Base-by-base conservation (phyloP, 1,140 invertebrate genomes). In the Aphis gossypii region DNA sequence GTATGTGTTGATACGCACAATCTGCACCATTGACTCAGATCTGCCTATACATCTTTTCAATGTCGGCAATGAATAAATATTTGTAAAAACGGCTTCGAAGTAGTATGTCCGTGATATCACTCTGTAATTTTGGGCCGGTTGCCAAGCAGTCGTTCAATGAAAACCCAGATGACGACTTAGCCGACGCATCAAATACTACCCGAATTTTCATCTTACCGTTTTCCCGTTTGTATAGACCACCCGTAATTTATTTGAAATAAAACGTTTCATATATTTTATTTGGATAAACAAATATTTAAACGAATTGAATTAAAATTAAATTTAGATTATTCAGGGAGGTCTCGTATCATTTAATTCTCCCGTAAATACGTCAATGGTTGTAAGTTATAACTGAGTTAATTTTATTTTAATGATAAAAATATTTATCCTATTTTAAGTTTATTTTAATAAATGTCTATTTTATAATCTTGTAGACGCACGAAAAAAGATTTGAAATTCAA, bases 401-500 rank as follows among this genome's bases (percentile, higher is more conserved):
- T 68, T n/a, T n/a, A n/a, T n/a, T 76, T 76, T 76, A 76, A 76
- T 76, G 1, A 76, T 76, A 68, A 68, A 68, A 68, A 14, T 18
- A 76, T 76, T 76, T 18, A 3, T 35, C 2, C 30, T n/a, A 76
- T 7, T 76, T 76, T 76, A 76, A 76, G 60, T 76, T 76, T n/a
- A 20, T 76, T 76, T 18, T 76, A 76, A 76, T 76, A 76, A 18
- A 76, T 76, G 0, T 35, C n/a, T 14, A 6, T n/a, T 76, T 76
- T 6, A 76, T n/a, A 18, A 76, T 76, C 14, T 35, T 76, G n/a
- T n/a, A 93, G 92, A 93, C 76, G 2, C 92, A 86, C 35, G 92
- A 93, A n/a, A 93, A 86, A 56, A 82, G 92, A 93, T 93, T 93
- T 9, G 23, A 38, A 56, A 84, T 93, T 25, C 35, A 93, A 93